Evolutionary conservation across 2,113 vertebrate genomes (phyloP).

Genomic region (Pyxicephalus adspersus): DNA sequence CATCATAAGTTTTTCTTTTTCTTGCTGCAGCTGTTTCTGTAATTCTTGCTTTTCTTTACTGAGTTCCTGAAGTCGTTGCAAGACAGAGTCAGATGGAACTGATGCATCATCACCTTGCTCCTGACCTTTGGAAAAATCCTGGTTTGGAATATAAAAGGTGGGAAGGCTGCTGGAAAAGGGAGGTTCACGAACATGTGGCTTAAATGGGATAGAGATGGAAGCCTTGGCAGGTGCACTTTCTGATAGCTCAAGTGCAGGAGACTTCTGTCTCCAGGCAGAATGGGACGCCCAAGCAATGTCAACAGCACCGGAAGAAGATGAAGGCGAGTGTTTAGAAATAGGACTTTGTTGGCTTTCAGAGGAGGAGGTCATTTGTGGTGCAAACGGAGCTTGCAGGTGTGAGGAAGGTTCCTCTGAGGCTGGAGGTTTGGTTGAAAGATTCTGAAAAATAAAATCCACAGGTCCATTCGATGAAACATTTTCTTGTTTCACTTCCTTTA

Average conservation of each 20-base stretch:
- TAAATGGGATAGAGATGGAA: slow-evolving; percentile 51
- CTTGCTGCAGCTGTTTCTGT: slow-evolving; percentile 85
- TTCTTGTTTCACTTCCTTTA: background rate
- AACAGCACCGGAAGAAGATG: slow-evolving; percentile 63
- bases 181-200: slow-evolving; percentile 65
- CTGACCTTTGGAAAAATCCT: slow-evolving; percentile 64
- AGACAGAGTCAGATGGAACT: slow-evolving; percentile 64
- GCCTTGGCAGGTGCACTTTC: slow-evolving; percentile 60
- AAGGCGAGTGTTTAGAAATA: slow-evolving; percentile 29
- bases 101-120: slow-evolving; percentile 50
- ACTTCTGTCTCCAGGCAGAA: slow-evolving; percentile 11
- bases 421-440: background rate
- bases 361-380: background rate
- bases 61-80: slow-evolving; percentile 86
- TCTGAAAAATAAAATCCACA: background rate
- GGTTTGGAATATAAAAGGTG: slow-evolving; percentile 85
- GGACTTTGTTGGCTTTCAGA: background rate
- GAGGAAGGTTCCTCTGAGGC: background rate
- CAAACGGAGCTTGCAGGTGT: background rate
- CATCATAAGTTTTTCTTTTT: slow-evolving; percentile 95
- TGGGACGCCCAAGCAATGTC: slow-evolving; percentile 57
- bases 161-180: slow-evolving; percentile 80
- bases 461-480: slow-evolving; percentile 43
- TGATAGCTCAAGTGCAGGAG: slow-evolving; percentile 58
- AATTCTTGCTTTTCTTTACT: slow-evolving; percentile 88